Conservation (phyloP, 2,888 invertebrate species). For the Melinopterus prodromus region DNA sequence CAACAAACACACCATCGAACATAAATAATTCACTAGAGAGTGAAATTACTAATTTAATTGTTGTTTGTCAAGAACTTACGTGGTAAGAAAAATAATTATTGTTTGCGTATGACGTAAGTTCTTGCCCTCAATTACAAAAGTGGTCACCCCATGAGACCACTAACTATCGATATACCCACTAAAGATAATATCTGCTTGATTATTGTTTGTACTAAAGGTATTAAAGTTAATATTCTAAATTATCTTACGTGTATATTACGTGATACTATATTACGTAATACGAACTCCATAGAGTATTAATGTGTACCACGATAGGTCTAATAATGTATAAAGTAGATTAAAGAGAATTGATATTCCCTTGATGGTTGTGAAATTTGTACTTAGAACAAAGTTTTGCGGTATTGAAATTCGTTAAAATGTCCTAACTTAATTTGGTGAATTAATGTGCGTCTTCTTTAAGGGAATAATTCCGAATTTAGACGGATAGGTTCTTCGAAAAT, state of each 20-base stretch:
- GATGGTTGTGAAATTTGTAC: no score
- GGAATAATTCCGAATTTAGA: background rate
- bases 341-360: no score
- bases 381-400: no score
- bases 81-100: background rate
- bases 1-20: background rate
- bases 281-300: no score
- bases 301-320: no score
- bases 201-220: background rate
- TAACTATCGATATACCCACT: background rate
- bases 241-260: no score
- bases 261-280: no score
- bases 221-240: background rate
- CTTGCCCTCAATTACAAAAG: background rate
- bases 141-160: background rate
- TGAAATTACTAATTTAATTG: background rate
- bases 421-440: background rate
- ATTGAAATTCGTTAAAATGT: no score
- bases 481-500: background rate
- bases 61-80: background rate
- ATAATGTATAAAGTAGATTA: no score
- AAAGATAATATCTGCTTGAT: background rate
- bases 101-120: background rate
- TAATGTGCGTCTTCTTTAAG: background rate
- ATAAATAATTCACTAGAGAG: background rate